Percentiles rank a stretch among this genome's conserved stretches.
Evolutionary conservation across 2,888 invertebrate genomes (phyloP).

Genomic region (Uropetala carovei): DNA sequence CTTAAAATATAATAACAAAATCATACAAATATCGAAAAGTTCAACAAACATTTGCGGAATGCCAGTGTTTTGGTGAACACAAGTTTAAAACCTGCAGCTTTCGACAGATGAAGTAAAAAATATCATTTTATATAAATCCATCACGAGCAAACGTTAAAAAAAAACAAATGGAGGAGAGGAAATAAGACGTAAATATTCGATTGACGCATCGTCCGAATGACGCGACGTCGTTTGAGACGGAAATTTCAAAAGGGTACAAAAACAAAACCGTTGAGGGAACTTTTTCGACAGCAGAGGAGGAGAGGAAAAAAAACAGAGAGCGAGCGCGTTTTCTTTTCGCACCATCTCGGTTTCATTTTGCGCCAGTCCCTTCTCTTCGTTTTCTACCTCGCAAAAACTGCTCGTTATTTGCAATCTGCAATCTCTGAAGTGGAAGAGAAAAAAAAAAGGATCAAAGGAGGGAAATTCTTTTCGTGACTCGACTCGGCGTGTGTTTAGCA

Average conservation of each 20-base stretch:
- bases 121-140: no score
- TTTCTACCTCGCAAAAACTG: not conserved
- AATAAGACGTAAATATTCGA: no score
- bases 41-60: no score
- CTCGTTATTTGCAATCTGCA: slow-evolving; percentile 14
- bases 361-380: not conserved
- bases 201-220: no score
- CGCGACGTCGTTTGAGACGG: not conserved
- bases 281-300: not conserved
- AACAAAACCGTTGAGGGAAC: not conserved
- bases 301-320: not conserved
- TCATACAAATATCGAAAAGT: no score
- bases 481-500: not conserved
- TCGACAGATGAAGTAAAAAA: no score
- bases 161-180: no score
- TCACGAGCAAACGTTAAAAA: no score
- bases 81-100: no score
- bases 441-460: not conserved
- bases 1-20: no score
- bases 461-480: not conserved
- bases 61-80: no score
- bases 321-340: not conserved
- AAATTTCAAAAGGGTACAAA: not conserved
- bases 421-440: not conserved
- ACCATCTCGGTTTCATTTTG: not conserved